phyloP scores from a whole-genome alignment of 2,113 vertebrate genomes.

The Rana temporaria region DNA sequence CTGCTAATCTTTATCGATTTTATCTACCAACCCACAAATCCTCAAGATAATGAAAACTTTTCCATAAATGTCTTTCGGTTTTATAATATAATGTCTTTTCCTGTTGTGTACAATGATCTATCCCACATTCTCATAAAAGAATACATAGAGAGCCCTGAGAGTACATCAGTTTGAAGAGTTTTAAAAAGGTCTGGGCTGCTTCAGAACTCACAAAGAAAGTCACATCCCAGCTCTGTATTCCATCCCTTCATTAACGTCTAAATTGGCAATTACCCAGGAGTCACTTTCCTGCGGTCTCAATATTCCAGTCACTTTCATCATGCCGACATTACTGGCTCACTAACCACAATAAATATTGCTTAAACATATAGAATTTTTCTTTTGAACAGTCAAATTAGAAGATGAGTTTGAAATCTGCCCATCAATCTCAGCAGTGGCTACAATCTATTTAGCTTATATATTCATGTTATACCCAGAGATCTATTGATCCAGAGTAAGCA shows the following conservation, averaged over 20 bases:
- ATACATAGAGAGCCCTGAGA: too few species aligned
- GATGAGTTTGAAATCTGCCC: background rate
- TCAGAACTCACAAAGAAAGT: background rate
- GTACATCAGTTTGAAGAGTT: too few species aligned
- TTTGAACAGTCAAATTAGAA: background rate
- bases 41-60: too few species aligned
- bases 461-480: background rate
- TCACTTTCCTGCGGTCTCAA: background rate
- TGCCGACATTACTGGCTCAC: background rate
- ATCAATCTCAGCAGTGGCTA: conserved; percentile 20
- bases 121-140: too few species aligned
- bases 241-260: background rate
- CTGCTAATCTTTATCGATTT: too few species aligned
- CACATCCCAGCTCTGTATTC: background rate
- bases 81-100: too few species aligned
- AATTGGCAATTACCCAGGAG: conserved; percentile 5
- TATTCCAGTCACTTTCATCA: conserved; percentile 7
- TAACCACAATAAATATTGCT: conserved; percentile 5
- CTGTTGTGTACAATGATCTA: too few species aligned
- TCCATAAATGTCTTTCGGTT: too few species aligned
- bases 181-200: background rate
- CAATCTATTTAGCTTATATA: background rate
- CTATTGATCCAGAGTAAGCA: conserved; percentile 35
- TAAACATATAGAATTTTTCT: conserved; percentile 12
- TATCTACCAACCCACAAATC: too few species aligned